These are phyloP conservation scores for Lepilemur septentrionalis DNA, from an alignment of 2,797 vertebrate genomes.

Conservation along the genomic window DNA sequence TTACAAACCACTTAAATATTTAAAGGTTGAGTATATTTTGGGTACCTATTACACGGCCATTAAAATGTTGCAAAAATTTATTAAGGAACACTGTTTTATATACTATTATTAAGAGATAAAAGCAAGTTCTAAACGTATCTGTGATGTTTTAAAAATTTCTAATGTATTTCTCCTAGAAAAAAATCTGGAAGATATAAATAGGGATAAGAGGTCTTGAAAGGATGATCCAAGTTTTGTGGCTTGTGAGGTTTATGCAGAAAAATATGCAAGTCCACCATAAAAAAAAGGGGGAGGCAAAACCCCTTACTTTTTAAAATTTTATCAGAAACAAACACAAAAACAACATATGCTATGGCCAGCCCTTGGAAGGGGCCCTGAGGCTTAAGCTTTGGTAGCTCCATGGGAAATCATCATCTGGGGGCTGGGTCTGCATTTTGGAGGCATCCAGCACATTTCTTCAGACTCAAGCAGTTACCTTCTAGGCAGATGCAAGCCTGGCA, in stretches of 20 bases:
- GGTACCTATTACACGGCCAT: background rate
- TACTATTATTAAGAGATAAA: background rate
- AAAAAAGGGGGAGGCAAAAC: too few species aligned
- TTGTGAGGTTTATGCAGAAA: background rate
- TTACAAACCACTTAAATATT: background rate
- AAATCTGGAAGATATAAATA: background rate
- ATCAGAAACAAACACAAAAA: too few species aligned
- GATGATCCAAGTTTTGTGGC: background rate
- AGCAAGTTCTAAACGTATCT: conserved; percentile 26
- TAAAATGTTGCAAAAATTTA: conserved; percentile 41
- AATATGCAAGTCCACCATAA: background rate
- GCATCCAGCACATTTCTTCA: background rate
- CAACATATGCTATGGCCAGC: background rate
- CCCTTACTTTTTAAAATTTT: background rate
- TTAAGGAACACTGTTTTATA: background rate
- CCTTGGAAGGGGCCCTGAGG: background rate
- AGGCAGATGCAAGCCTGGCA: background rate
- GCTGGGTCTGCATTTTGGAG: background rate
- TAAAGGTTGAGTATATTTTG: background rate
- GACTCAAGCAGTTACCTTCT: background rate
- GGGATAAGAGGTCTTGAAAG: background rate
- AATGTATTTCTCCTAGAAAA: conserved; percentile 13
- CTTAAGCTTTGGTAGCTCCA: background rate
- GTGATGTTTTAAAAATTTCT: background rate
- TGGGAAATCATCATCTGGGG: background rate